These are phyloP conservation scores for Lepidostoma basale DNA, from an alignment of 1,140 invertebrate species.

Conservation along the genomic window DNA sequence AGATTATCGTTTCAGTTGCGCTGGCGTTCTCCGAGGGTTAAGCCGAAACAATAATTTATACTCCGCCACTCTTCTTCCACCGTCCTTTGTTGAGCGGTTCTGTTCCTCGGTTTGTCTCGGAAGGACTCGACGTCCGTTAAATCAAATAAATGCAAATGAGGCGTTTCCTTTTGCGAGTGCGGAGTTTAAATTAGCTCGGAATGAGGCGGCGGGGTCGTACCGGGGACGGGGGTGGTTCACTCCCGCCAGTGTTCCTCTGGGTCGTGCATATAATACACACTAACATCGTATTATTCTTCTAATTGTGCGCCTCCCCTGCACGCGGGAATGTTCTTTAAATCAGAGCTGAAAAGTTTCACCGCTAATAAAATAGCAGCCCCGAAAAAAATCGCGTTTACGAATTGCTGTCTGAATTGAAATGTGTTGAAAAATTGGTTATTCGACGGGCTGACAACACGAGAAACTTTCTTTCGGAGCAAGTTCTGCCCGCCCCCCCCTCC, in stretches of 20 bases:
- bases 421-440: conserved; percentile 25
- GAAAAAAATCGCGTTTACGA: background rate
- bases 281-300: background rate
- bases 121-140: conserved; percentile 19
- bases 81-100: background rate
- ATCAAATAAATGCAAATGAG: conserved; percentile 34
- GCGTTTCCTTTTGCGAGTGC: conserved; percentile 30
- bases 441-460: conserved; percentile 20
- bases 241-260: no score
- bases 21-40: no score
- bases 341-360: background rate
- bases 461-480: conserved; percentile 9
- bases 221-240: no score
- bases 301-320: background rate
- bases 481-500: background rate
- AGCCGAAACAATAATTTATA: no score
- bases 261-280: background rate
- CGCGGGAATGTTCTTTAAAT: background rate
- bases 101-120: conserved; percentile 18
- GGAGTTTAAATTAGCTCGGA: conserved; percentile 42
- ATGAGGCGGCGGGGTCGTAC: conserved; percentile 42
- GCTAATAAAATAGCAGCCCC: background rate
- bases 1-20: no score
- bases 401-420: conserved; percentile 25
- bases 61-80: no score